These are phyloP conservation scores for Drosophila pseudoobscura DNA, from an alignment of 1,140 invertebrate species.

Conservation along the genomic window DNA sequence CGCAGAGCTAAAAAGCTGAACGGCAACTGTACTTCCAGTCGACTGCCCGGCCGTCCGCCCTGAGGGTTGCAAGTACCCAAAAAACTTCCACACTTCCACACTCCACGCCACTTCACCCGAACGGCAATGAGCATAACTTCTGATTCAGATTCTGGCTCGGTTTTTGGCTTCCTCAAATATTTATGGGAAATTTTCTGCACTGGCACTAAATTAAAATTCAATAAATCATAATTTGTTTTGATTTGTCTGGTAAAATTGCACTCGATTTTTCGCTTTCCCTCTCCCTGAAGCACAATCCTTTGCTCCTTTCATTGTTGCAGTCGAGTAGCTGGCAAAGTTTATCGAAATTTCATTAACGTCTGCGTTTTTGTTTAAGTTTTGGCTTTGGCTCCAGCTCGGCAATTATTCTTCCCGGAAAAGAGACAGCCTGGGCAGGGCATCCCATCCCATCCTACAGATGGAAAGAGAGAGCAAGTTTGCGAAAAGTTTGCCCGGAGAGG, in stretches of 20 bases:
- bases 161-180: slow-evolving; percentile 66
- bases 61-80: slow-evolving; percentile 33
- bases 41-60: background rate
- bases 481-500: slow-evolving; percentile 36
- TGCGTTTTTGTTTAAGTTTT: slow-evolving; percentile 78
- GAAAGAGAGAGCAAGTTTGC: background rate
- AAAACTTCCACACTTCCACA: background rate
- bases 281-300: background rate
- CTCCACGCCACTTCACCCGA: slow-evolving; percentile 5
- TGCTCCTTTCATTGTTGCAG: slow-evolving; percentile 44
- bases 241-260: slow-evolving; percentile 56
- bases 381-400: slow-evolving; percentile 61
- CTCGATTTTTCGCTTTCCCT: slow-evolving; percentile 11
- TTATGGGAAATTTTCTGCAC: slow-evolving; percentile 68
- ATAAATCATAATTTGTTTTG: slow-evolving; percentile 78
- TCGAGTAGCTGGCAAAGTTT: slow-evolving; percentile 58
- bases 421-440: slow-evolving; percentile 5
- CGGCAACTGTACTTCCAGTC: slow-evolving; percentile 62
- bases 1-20: slow-evolving; percentile 66
- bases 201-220: slow-evolving; percentile 79
- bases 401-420: slow-evolving; percentile 53
- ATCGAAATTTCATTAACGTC: slow-evolving; percentile 81
- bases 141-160: slow-evolving; percentile 27
- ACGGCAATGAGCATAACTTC: slow-evolving; percentile 72
- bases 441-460: slow-evolving; percentile 1